phyloP scores from a whole-genome alignment of 2,113 vertebrate species.

The Datnioides undecimradiatus region DNA sequence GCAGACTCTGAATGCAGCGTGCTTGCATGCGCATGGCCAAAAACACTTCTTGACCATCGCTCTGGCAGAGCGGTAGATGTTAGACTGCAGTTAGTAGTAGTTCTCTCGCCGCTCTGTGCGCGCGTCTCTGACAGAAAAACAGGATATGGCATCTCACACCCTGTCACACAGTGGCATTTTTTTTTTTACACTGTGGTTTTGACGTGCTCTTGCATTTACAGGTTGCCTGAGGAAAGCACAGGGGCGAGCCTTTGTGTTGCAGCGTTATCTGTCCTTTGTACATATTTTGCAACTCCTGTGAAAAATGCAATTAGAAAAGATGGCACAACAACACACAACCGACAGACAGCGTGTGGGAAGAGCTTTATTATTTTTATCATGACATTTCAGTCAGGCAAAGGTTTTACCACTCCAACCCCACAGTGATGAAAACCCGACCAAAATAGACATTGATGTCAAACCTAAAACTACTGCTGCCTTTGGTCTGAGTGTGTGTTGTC shows the following conservation, averaged over 20 bases:
- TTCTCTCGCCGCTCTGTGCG: conserved; percentile 15
- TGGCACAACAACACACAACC: background rate
- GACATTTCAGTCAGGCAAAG: background rate
- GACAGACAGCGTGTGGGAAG: background rate
- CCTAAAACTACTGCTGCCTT: background rate
- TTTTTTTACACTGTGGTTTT: conserved; percentile 53
- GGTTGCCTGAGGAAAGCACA: conserved; percentile 34
- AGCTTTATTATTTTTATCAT: conserved; percentile 3
- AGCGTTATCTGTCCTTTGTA: background rate
- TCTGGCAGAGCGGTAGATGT: conserved; percentile 7
- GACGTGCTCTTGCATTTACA: conserved; percentile 50
- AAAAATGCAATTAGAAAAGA: background rate
- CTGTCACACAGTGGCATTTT: conserved; percentile 17
- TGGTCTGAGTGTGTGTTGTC: background rate
- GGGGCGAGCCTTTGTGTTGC: conserved; percentile 28
- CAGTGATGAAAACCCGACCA: background rate
- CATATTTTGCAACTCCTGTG: background rate
- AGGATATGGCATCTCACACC: conserved; percentile 71
- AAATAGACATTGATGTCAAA: background rate
- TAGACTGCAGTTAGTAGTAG: background rate
- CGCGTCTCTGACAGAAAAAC: conserved; percentile 66
- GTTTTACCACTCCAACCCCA: background rate
- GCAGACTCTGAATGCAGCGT: conserved; percentile 28
- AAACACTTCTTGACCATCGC: background rate
- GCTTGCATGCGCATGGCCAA: background rate